Evolutionary conservation across 2,888 invertebrate species (phyloP).

Genomic region (Gibbula magus): DNA sequence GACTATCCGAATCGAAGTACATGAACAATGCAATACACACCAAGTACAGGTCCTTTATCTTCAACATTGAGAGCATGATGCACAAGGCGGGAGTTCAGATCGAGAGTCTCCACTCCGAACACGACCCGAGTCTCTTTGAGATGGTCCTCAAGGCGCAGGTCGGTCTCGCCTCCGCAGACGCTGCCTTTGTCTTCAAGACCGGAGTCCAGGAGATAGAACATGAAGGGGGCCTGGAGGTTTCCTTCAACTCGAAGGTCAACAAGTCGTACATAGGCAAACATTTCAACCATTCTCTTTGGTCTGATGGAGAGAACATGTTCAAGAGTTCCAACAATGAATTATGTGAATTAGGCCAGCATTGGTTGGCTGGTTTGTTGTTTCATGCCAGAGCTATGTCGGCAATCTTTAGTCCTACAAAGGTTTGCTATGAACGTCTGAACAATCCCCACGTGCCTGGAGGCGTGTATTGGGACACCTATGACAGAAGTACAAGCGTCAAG

Average conservation of each 20-base stretch:
- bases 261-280: neutral
- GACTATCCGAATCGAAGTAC: no score
- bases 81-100: neutral
- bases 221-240: neutral
- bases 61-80: neutral
- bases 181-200: neutral
- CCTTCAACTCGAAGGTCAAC: neutral
- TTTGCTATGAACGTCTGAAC: conserved; percentile 28
- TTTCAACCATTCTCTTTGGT: neutral
- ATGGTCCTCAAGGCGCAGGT: neutral
- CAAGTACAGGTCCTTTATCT: neutral
- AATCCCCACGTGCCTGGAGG: neutral
- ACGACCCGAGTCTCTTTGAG: neutral
- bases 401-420: conserved; percentile 30
- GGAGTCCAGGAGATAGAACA: neutral
- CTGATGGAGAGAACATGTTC: neutral
- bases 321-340: neutral
- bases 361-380: conserved; percentile 31
- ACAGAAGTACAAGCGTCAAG: neutral
- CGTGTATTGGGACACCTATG: neutral
- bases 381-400: conserved; percentile 31
- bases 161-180: neutral
- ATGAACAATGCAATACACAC: neutral
- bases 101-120: neutral
- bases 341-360: neutral